phyloP scores from a whole-genome alignment of 1,140 invertebrate species.

The Sycophila sp. region DNA sequence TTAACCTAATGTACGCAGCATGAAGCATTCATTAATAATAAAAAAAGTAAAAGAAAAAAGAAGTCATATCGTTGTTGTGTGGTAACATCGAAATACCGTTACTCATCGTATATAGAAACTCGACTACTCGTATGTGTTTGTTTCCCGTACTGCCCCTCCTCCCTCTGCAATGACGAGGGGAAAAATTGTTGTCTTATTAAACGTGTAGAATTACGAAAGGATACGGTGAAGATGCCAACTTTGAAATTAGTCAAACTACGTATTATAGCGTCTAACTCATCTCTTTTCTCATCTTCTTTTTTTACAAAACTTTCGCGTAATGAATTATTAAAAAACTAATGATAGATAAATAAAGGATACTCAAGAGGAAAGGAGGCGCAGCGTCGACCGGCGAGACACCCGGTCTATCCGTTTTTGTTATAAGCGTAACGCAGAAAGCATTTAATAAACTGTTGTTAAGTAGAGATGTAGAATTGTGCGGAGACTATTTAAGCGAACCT shows the following conservation, averaged over 20 bases:
- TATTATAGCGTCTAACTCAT: slow-evolving; percentile 14
- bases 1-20: neutral
- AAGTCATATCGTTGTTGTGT: slow-evolving; percentile 49
- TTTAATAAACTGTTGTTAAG: slow-evolving; percentile 32
- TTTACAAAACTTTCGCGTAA: slow-evolving; percentile 35
- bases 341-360: slow-evolving; percentile 13
- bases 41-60: slow-evolving; percentile 40
- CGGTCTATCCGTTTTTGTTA: slow-evolving; percentile 30
- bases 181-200: slow-evolving; percentile 39
- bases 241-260: slow-evolving; percentile 34
- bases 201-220: slow-evolving; percentile 18
- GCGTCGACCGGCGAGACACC: no score
- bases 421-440: slow-evolving; percentile 27
- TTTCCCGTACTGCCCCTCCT: no score
- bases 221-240: slow-evolving; percentile 14
- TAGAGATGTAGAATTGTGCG: slow-evolving; percentile 11
- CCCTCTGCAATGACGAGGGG: slow-evolving; percentile 6
- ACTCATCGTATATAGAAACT: slow-evolving; percentile 41
- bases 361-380: slow-evolving; percentile 6
- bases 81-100: slow-evolving; percentile 47
- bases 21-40: slow-evolving; percentile 26
- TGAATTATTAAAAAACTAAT: neutral
- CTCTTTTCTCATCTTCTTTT: neutral
- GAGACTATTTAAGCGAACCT: no score
- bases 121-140: slow-evolving; percentile 7